These are phyloP conservation scores for Diorhabda carinulata DNA, from an alignment of 1,140 invertebrate genomes.

Conservation along the genomic window DNA sequence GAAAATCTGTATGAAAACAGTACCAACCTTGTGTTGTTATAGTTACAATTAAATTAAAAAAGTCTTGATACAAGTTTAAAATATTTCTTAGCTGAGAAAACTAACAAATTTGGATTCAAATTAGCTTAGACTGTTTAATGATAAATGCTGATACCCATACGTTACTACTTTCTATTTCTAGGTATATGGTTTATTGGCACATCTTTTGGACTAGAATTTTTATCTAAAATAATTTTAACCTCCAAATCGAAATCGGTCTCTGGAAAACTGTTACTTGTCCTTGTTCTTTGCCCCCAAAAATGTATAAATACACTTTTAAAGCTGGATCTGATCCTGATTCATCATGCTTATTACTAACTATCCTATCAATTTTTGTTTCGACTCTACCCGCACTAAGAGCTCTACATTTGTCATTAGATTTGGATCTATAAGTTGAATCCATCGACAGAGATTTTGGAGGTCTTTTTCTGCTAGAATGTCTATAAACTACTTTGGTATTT, in stretches of 20 bases:
- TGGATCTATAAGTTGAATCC: constrained; percentile 29
- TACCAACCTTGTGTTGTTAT: too few relatives aligned
- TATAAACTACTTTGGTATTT: constrained; percentile 42
- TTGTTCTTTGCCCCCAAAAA: constrained; percentile 64
- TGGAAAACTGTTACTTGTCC: constrained; percentile 65
- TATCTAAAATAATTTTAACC: constrained; percentile 54
- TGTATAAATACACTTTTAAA: constrained; percentile 60
- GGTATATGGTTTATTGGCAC: constrained; percentile 7
- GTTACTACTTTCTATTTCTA: not conserved
- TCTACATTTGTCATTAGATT: constrained; percentile 32
- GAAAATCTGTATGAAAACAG: too few relatives aligned
- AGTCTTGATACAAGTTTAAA: too few relatives aligned
- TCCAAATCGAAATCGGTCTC: constrained; percentile 64
- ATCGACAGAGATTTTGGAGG: constrained; percentile 49
- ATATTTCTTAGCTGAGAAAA: too few relatives aligned
- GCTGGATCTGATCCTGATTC: constrained; percentile 42
- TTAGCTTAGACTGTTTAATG: too few relatives aligned
- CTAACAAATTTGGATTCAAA: too few relatives aligned
- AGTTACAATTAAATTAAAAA: too few relatives aligned
- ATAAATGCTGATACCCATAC: too few relatives aligned
- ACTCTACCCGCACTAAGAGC: constrained; percentile 46
- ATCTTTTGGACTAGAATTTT: constrained; percentile 1
- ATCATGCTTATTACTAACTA: constrained; percentile 24
- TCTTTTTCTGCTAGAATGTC: constrained; percentile 32
- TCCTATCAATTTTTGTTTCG: constrained; percentile 37